Evolutionary conservation across 2,888 invertebrate species (phyloP), one percentile per base, ranked within the genome.

Genomic region (Heliconius erato): DNA sequence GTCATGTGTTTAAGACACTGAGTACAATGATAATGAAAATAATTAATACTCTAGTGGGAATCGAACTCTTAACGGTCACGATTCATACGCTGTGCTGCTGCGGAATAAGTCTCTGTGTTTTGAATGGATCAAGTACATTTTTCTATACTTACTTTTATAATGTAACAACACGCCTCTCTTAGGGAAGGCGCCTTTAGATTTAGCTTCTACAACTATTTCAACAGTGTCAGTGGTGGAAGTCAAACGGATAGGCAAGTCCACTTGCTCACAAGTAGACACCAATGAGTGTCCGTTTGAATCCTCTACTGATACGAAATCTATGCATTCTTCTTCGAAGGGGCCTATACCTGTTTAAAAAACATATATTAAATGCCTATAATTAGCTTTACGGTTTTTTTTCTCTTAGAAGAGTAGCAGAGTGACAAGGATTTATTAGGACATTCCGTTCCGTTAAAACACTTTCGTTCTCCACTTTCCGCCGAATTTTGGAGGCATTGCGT

Each of bases 151-250:
- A 97, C 97, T 96, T 92, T 96, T 96, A 90, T 96, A 97, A 92
- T 97, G 96, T 85, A 97, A 92, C 32, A 97, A 91, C 82, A 97
- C 95, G 3, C 97, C 97, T 88, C 97, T 93, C 85, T 97, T 97
- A 0, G 97, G 97, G 85, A 95, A 97, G 26, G 96, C 95, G 68
- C 96, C 96, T 85, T 93, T 90, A 5, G 96, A 96, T 84, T 92
- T 93, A 2, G 95, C 94, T 81, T 93, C 93, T 16, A 97, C 94
- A 12, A 90, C 85, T 14, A 96, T 92, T 82, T 96, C 93, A 74
- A 97, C 90, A 2, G 93, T 90, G 83, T 95, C 94, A 67, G 96
- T 95, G 68, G 91, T 86, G 0, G 97, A 96, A 0, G 94, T 90
- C 74, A 97, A 88, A 78, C 94, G 93, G 12, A 94, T 86, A 2